Evolutionary conservation across 2,113 vertebrate genomes (phyloP).

Genomic region (Alaudala cheleensis): DNA sequence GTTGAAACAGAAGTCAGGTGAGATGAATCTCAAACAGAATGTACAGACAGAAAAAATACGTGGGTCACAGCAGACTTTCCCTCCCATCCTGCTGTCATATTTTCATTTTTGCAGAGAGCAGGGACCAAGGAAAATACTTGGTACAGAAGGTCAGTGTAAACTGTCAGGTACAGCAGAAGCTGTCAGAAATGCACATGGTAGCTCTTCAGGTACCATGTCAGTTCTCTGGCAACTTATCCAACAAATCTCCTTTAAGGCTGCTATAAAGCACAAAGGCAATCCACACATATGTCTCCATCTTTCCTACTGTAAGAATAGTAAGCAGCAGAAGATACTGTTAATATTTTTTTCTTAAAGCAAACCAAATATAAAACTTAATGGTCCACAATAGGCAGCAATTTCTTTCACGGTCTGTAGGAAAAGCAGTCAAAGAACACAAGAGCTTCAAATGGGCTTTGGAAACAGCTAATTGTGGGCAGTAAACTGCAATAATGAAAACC

Average conservation of each 20-base stretch:
- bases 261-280: neutral
- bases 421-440: neutral
- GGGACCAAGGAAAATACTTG: neutral
- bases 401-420: conserved; percentile 28
- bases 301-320: neutral
- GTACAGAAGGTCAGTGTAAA: neutral
- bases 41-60: neutral
- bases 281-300: neutral
- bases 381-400: neutral
- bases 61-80: neutral
- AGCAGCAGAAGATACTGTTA: neutral
- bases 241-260: neutral
- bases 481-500: conserved; percentile 50
- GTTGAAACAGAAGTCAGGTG: neutral
- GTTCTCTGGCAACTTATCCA: neutral
- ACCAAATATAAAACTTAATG: conserved; percentile 18
- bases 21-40: neutral
- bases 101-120: neutral
- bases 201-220: neutral
- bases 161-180: neutral
- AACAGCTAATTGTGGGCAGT: neutral
- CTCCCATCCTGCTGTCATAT: neutral
- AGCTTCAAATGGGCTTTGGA: neutral
- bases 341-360: conserved; percentile 7
- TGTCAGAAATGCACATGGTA: neutral